Conservation (phyloP, 1,140 invertebrate genomes). For the Cylas formicarius region DNA sequence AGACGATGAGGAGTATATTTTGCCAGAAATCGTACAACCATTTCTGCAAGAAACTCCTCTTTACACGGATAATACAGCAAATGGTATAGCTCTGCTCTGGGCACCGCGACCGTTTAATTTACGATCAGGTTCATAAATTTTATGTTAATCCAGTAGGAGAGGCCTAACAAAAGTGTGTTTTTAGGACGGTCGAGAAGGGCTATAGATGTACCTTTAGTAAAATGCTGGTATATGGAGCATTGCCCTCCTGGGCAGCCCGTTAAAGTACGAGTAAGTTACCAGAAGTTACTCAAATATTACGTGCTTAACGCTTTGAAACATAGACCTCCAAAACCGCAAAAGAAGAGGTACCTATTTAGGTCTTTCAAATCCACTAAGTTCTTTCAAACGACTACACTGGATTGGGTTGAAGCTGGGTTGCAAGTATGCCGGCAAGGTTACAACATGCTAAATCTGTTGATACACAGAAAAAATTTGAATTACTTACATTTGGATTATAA, state of each 20-base stretch:
- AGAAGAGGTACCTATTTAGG: constrained; percentile 95
- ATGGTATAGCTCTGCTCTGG: constrained; percentile 98
- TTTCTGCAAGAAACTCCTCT: constrained; percentile 92
- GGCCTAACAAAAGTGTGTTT: constrained; percentile 15
- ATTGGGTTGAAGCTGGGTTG: constrained; percentile 98
- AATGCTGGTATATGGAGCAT: constrained; percentile 96
- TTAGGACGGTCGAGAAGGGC: constrained; percentile 74
- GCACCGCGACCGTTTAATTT: constrained; percentile 96
- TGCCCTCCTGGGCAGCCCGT: constrained; percentile 98
- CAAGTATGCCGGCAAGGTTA: constrained; percentile 99
- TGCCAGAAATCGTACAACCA: constrained; percentile 84
- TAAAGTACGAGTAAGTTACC: constrained; percentile 98
- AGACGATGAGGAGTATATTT: constrained; percentile 91
- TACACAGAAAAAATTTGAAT: constrained; percentile 99
- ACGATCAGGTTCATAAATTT: constrained; percentile 58
- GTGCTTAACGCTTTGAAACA: constrained; percentile 97
- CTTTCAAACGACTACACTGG: constrained; percentile 98
- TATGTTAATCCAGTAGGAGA: constrained; percentile 1
- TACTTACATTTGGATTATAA: constrained; percentile 99
- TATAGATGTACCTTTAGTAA: constrained; percentile 95
- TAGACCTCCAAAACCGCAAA: constrained; percentile 94
- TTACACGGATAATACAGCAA: constrained; percentile 98
- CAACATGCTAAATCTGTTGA: constrained; percentile 98
- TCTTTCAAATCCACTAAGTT: constrained; percentile 99
- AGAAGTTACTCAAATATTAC: constrained; percentile 97